phyloP scores from a whole-genome alignment of 2,888 invertebrate species.

The Orchestes rusci region DNA sequence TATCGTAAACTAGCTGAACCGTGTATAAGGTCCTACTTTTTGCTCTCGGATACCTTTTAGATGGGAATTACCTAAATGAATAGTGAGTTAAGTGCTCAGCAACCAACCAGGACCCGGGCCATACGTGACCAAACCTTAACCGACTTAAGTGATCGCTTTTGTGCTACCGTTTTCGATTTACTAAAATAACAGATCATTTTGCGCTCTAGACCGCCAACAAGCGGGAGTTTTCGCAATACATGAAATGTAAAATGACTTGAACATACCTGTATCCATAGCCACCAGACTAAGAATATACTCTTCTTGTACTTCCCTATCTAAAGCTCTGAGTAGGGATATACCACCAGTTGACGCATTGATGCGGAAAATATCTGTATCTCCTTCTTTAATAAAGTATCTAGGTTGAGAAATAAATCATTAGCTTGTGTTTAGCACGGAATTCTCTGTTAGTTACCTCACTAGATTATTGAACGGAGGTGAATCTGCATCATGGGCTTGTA shows the following conservation, averaged over 20 bases:
- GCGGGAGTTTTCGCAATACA: too few relatives aligned
- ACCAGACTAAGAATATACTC: slow-evolving; percentile 81
- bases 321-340: slow-evolving; percentile 71
- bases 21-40: too few relatives aligned
- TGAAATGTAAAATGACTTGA: not conserved
- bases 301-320: slow-evolving; percentile 78
- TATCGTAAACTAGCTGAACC: too few relatives aligned
- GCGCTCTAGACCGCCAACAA: slow-evolving; percentile 3
- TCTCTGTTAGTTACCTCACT: slow-evolving; percentile 59
- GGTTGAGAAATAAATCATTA: too few relatives aligned
- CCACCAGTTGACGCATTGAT: slow-evolving; percentile 90
- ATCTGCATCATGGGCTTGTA: slow-evolving; percentile 86
- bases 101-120: slow-evolving; percentile 2
- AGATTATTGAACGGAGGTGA: slow-evolving; percentile 84
- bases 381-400: slow-evolving; percentile 83
- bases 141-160: slow-evolving; percentile 19
- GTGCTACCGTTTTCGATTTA: slow-evolving; percentile 22
- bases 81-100: too few relatives aligned
- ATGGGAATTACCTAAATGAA: too few relatives aligned
- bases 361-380: slow-evolving; percentile 83
- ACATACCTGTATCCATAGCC: slow-evolving; percentile 90
- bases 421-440: too few relatives aligned
- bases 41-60: too few relatives aligned
- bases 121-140: slow-evolving; percentile 17
- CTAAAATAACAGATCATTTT: slow-evolving; percentile 21